A percentile compares a stretch with the other conserved stretches of the same genome.
phyloP scores from a whole-genome alignment of 2,888 invertebrate species.

The Patella caerulea region DNA sequence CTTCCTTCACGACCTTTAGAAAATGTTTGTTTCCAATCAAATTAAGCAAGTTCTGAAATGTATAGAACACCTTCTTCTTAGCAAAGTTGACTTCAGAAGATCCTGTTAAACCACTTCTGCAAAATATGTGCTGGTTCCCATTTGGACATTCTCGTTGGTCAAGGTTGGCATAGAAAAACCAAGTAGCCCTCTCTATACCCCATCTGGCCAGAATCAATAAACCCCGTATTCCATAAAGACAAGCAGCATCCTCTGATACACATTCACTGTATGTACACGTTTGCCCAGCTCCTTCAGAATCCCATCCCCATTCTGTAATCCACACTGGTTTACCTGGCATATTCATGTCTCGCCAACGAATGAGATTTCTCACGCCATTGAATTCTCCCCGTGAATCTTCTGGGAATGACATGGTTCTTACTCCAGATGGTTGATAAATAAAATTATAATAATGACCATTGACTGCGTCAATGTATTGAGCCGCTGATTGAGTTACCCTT shows the following conservation, averaged over 20 bases:
- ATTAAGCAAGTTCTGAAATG: conserved; percentile 41
- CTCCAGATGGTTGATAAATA: conserved; percentile 36
- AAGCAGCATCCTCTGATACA: conserved; percentile 47
- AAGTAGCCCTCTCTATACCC: conserved; percentile 42
- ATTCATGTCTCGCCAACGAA: conserved; percentile 51
- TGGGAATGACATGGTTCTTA: conserved; percentile 45
- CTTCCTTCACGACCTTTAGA: conserved; percentile 40
- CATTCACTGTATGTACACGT: conserved; percentile 47
- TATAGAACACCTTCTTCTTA: conserved; percentile 47
- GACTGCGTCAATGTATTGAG: conserved; percentile 42
- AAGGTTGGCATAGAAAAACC: conserved; percentile 50
- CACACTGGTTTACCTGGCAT: conserved; percentile 47
- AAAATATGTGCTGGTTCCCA: conserved; percentile 38
- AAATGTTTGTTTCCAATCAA: conserved; percentile 44
- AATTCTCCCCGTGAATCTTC: conserved; percentile 49
- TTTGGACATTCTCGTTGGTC: conserved; percentile 28
- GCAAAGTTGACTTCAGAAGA: conserved; percentile 37
- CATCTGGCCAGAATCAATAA: conserved; percentile 43
- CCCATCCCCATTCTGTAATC: conserved; percentile 62
- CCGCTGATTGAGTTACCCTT: conserved; percentile 40
- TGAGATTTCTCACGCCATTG: conserved; percentile 44
- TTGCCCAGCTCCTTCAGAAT: conserved; percentile 45
- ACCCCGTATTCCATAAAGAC: conserved; percentile 49
- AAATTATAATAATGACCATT: conserved; percentile 55
- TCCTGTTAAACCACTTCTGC: conserved; percentile 48